Percentiles rank a stretch among this genome's conserved stretches.
Evolutionary conservation across 2,797 vertebrate genomes (phyloP).

Genomic region (Halcyon leucocephala): DNA sequence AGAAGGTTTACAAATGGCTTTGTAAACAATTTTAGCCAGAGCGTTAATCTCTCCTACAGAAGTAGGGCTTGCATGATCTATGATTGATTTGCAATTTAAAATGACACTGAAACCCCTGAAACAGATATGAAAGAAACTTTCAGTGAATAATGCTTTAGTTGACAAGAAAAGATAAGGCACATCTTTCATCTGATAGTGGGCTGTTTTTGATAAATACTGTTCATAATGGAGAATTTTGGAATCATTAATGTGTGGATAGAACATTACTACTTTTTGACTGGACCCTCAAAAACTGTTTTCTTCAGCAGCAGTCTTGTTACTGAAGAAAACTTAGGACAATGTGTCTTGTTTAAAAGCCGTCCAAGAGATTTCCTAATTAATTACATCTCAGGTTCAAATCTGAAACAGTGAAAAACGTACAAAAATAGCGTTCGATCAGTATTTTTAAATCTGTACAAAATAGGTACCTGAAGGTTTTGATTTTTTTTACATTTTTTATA

Average conservation of each 20-base stretch:
- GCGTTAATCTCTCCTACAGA: conserved; percentile 88
- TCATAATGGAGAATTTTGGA: conserved; percentile 89
- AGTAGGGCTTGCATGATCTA: conserved; percentile 85
- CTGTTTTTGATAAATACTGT: conserved; percentile 92
- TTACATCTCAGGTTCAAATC: background rate
- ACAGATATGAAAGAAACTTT: conserved; percentile 92
- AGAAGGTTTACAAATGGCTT: conserved; percentile 90
- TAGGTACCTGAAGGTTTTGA: background rate
- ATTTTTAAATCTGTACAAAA: background rate
- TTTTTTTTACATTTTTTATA: background rate
- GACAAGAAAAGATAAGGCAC: conserved; percentile 94
- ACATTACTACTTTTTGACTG: conserved; percentile 84
- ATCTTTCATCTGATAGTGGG: conserved; percentile 90
- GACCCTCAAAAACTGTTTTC: conserved; percentile 70
- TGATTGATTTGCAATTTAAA: conserved; percentile 99
- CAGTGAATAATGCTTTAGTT: conserved; percentile 91
- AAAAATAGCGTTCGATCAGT: background rate
- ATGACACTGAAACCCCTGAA: conserved; percentile 91
- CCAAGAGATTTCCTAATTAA: background rate
- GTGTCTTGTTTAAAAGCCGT: conserved; percentile 25
- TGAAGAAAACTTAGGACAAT: conserved; percentile 1
- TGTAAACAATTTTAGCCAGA: conserved; percentile 90
- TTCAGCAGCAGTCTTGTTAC: conserved; percentile 53
- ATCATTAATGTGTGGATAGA: conserved; percentile 89
- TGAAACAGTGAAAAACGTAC: background rate